These are phyloP conservation scores for Forbesichthys agassizii DNA, from an alignment of 2,113 vertebrate species.

Conservation along the genomic window DNA sequence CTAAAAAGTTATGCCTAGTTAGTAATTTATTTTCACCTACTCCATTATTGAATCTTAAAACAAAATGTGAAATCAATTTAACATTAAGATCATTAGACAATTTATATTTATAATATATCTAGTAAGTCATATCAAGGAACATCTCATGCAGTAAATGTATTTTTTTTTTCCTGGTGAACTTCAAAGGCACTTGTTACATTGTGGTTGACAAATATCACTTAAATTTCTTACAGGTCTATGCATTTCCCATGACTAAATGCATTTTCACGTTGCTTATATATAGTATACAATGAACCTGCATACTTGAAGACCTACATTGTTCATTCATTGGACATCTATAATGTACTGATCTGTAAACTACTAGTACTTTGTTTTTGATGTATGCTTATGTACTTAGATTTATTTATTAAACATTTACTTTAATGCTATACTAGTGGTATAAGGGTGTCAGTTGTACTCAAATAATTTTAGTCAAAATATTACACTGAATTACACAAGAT, in stretches of 20 bases:
- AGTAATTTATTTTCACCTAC: too few species aligned
- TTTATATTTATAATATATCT: too few species aligned
- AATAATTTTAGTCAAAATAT: too few species aligned
- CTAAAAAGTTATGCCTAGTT: too few species aligned
- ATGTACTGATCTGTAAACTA: background rate
- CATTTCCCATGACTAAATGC: too few species aligned
- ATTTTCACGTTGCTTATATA: too few species aligned
- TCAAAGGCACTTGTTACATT: background rate
- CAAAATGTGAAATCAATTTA: too few species aligned
- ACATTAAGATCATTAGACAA: too few species aligned
- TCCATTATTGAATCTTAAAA: too few species aligned
- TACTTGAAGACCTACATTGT: constrained; percentile 45
- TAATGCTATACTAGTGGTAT: background rate
- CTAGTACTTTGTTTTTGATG: background rate
- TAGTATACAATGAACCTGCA: constrained; percentile 19
- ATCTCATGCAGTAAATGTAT: too few species aligned
- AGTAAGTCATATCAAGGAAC: too few species aligned
- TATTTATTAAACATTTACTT: constrained; percentile 55
- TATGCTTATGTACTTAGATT: background rate
- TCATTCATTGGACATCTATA: background rate
- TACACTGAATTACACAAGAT: too few species aligned
- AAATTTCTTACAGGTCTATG: background rate
- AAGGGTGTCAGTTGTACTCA: background rate
- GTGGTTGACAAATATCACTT: background rate
- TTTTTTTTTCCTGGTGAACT: background rate